These are phyloP conservation scores for Hycleus cichorii DNA, from an alignment of 1,140 invertebrate genomes.

Conservation along the genomic window DNA sequence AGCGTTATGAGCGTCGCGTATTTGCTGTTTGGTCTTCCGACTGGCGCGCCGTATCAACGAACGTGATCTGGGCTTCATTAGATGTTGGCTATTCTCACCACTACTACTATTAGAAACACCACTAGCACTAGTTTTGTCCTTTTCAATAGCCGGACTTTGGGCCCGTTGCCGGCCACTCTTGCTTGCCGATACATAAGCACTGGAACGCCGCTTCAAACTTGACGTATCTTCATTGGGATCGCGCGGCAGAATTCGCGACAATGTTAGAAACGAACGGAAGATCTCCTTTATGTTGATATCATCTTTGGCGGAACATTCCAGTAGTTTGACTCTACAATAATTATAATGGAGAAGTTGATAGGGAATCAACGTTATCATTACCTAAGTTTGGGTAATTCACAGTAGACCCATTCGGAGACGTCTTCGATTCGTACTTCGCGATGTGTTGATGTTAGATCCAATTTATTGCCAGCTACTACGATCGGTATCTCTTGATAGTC, in stretches of 20 bases:
- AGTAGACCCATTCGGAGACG: slow-evolving; percentile 72
- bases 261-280: slow-evolving; percentile 61
- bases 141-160: slow-evolving; percentile 25
- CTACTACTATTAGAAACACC: slow-evolving; percentile 15
- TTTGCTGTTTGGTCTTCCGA: slow-evolving; percentile 71
- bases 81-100: slow-evolving; percentile 38
- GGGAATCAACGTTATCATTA: slow-evolving; percentile 24
- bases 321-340: slow-evolving; percentile 57
- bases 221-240: slow-evolving; percentile 48
- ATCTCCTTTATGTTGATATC: slow-evolving; percentile 70
- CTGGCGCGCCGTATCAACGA: slow-evolving; percentile 71
- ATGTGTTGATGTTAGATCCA: slow-evolving; percentile 59
- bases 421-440: slow-evolving; percentile 66
- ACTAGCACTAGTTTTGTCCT: not conserved
- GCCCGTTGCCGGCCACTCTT: slow-evolving; percentile 43
- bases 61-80: slow-evolving; percentile 58
- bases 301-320: slow-evolving; percentile 77
- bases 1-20: slow-evolving; percentile 55
- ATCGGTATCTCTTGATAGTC: slow-evolving; percentile 79
- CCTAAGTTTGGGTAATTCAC: slow-evolving; percentile 64
- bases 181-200: slow-evolving; percentile 60
- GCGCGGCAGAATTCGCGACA: slow-evolving; percentile 57
- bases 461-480: slow-evolving; percentile 79
- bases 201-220: slow-evolving; percentile 63
- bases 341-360: not conserved